Base-by-base conservation (phyloP, 2,888 invertebrate species). In the Epistrophella euchroma region DNA sequence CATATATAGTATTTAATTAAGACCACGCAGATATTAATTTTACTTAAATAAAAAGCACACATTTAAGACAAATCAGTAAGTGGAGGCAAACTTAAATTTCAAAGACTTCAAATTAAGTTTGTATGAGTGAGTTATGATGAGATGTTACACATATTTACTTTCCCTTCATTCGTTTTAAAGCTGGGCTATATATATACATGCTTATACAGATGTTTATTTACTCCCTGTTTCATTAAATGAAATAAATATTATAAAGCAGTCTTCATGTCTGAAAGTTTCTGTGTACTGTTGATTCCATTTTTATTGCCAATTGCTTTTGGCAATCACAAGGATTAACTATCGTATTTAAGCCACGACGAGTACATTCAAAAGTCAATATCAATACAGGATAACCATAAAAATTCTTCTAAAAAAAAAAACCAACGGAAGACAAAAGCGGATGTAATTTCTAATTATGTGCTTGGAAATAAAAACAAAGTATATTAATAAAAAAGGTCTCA, bases 311-410 rank as follows among this genome's bases (percentile, higher is more conserved):
- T 82, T 60, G 72, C 64, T 56, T 64, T 32, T 50, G 72, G 55
- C 72, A 77, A 83, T 78, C 72, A 68, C 66, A 77, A 60, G 52
- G 60, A 83, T 78, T 73, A 73, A 83, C 55, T 68, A 66, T 73
- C 56, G 68, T 68, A 68, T 72, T 82, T 77, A 76, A 82, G 74
- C 68, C 73, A 58, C 74, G 22, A 76, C 64, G 43, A 32, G 52
- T 71, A 50, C 25, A 52, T 75, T 55, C 58, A 60, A 80, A 72
- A 72, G 55, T 58, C 58, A 64, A 45, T 40, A 58, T 11, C 19
- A 28, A 43, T 10, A 64, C 5, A 28, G 11, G 11, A 64, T 17
- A 43, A 43, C 43, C 52, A 52, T 9, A n/a, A 9, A 7, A 28
- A 28, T 28, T 15, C 4, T 11, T 60, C 5, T 40, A 37, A 13